Conservation (phyloP, 2,113 vertebrate genomes). For the Haliaeetus leucogaster region DNA sequence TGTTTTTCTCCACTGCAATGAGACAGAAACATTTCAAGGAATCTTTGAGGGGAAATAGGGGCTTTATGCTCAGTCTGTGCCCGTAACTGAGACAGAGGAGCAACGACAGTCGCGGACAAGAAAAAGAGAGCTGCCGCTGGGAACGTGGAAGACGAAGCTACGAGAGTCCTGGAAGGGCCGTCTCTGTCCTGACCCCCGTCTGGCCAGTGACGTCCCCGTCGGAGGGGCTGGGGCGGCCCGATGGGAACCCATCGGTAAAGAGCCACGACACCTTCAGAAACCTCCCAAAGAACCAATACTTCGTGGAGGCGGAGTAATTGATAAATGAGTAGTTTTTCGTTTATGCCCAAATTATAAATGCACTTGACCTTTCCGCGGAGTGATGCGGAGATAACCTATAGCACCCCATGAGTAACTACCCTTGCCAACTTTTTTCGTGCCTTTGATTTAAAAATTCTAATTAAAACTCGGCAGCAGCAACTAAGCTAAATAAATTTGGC, state of each 20-base stretch:
- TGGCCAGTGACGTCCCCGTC: rapidly evolving
- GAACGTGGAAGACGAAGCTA: too few relatives aligned
- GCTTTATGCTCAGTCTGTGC: not conserved
- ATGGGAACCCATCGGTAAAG: not conserved
- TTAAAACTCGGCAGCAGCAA: conserved; percentile 20
- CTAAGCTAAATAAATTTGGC: not conserved
- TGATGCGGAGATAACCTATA: not conserved
- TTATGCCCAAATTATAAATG: not conserved
- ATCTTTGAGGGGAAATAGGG: not conserved
- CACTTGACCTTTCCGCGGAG: not conserved
- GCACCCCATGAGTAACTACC: not conserved
- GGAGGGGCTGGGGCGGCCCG: not conserved
- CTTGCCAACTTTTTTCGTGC: not conserved
- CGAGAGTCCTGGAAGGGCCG: not conserved
- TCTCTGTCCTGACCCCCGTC: not conserved
- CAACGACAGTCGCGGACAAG: not conserved
- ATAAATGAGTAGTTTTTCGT: not conserved
- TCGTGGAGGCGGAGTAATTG: not conserved
- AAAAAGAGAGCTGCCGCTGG: not conserved
- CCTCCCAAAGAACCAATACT: not conserved
- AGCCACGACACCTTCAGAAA: not conserved
- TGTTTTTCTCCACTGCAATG: not conserved
- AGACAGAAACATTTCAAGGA: not conserved
- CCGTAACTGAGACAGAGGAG: not conserved
- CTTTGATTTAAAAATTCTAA: conserved; percentile 14